Evolutionary conservation across 1,140 invertebrate genomes (phyloP), one percentile per base, ranked within the genome.

Genomic region (Zaprionus kolodkinae): DNA sequence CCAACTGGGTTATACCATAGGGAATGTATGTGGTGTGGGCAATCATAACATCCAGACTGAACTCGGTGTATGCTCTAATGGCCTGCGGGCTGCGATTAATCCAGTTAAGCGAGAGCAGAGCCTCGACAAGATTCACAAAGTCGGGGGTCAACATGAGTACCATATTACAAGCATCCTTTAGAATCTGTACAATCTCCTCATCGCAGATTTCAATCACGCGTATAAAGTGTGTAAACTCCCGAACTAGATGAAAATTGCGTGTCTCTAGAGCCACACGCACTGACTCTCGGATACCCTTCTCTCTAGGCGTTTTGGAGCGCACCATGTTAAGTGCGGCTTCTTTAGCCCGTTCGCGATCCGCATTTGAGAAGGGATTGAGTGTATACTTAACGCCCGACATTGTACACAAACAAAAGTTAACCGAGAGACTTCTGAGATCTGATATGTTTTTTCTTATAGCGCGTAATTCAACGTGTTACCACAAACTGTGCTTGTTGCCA

Each of bases 11-110:
- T 65, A 96, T 93, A 6, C 94, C 94, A 73, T 93, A 92, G 76
- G 94, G 94, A 55, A 94, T 93, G 91, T 96, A 94, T 82, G 94
- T 93, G 76, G 93, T 94, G 62, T 95, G 95, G 15, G 94, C 94
- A 64, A 94, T 94, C 68, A 95, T 93, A 64, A 96, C 91, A 92
- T 96, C 95, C 56, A 94, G 91, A 15, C 95, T 77, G 84, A 96
- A 96, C 55, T 93, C 93, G 76, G 94, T 94, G 81, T 95, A 96
- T 45, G 93, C 93, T 50, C 87, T 77, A 13, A 94, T 93, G 17
- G 94, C 93, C 69, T 93, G 92, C n/a, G 73, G 17, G 50, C 85
- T 92, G 30, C 94, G 79, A 48, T 93, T 93, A 3, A 83, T 93
- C 95, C 95, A 96, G 78, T 93, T 92, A 15, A 95, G 80, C 15